Conservation (phyloP, 2,113 vertebrate genomes). For the Physeter macrocephalus region DNA sequence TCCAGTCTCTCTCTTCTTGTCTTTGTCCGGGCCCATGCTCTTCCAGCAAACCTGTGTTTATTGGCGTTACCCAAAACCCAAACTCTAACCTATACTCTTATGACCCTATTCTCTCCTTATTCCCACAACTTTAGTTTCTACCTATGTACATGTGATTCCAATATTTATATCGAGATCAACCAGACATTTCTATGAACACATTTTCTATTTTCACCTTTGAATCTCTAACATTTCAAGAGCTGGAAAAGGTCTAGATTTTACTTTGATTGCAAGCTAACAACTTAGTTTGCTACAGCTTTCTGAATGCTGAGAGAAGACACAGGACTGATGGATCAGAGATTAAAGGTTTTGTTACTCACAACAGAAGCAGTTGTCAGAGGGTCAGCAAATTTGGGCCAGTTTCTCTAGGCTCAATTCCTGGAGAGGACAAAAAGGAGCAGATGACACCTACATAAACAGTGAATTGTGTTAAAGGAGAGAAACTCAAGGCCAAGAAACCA, state of each 20-base stretch:
- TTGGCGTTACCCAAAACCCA: background rate
- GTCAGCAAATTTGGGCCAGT: background rate
- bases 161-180: background rate
- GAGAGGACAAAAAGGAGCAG: background rate
- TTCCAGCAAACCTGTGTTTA: background rate
- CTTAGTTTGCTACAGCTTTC: background rate
- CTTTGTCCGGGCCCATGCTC: background rate
- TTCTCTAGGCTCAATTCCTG: background rate
- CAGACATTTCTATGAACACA: background rate
- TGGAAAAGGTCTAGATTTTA: background rate
- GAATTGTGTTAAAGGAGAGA: background rate
- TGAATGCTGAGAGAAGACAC: background rate
- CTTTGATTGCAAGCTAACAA: background rate
- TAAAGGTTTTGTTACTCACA: background rate
- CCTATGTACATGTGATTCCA: background rate
- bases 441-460: background rate
- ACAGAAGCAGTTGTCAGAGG: background rate
- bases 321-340: background rate
- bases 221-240: background rate
- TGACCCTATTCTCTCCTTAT: background rate
- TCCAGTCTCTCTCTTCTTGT: background rate
- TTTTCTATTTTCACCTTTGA: slow-evolving; percentile 8
- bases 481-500: background rate
- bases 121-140: background rate
- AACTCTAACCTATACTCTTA: background rate